These are phyloP conservation scores for Terrapene triunguis DNA, from an alignment of 2,113 vertebrate genomes.

Conservation along the genomic window DNA sequence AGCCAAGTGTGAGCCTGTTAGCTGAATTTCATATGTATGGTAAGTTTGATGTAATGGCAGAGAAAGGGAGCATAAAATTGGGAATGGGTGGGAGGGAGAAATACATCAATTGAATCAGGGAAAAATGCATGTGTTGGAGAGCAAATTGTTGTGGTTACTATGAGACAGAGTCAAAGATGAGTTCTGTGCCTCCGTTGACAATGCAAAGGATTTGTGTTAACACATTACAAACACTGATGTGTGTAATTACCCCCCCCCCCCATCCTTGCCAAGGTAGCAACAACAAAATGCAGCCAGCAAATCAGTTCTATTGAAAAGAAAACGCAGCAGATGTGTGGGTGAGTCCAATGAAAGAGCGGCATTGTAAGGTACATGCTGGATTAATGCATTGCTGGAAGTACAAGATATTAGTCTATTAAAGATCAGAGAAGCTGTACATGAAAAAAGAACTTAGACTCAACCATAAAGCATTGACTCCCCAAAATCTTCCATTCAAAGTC, in stretches of 20 bases:
- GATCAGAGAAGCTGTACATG: background rate
- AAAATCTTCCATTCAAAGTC: background rate
- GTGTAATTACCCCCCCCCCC: background rate
- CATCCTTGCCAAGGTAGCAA: background rate
- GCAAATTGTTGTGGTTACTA: conserved; percentile 26
- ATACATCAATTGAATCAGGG: background rate
- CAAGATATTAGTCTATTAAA: background rate
- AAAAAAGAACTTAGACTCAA: background rate
- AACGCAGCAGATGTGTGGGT: background rate
- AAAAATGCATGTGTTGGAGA: background rate
- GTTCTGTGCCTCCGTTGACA: background rate
- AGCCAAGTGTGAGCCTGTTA: conserved; percentile 26
- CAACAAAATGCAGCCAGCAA: background rate
- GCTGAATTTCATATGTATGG: background rate
- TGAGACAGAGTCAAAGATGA: conserved; percentile 14
- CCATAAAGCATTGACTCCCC: background rate
- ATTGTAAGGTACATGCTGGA: accelerated
- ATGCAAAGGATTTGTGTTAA: background rate
- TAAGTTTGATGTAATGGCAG: background rate
- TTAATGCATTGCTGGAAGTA: conserved; percentile 4
- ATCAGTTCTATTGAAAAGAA: background rate
- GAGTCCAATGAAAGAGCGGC: background rate
- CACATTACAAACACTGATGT: background rate
- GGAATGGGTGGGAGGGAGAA: background rate
- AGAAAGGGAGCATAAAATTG: background rate